A percentile compares a stretch with the other conserved stretches of the same genome.
These are phyloP conservation scores for Phylloscopus trochilus DNA, from an alignment of 2,113 vertebrate genomes.

Conservation along the genomic window DNA sequence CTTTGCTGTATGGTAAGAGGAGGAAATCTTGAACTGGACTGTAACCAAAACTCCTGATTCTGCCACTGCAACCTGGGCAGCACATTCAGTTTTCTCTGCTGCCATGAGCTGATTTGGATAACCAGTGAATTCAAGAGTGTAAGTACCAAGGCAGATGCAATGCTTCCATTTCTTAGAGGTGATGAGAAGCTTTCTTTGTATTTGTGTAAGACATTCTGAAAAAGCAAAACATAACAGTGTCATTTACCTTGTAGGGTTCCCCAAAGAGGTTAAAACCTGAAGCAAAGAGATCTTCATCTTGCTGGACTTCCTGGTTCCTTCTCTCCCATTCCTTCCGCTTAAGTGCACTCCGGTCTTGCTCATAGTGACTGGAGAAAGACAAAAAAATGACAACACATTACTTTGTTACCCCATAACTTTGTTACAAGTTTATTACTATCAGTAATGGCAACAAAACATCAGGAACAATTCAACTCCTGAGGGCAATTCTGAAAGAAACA, in stretches of 20 bases:
- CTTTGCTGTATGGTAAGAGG: neutral
- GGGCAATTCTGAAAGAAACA: neutral
- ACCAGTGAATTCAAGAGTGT: neutral
- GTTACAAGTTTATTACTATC: neutral
- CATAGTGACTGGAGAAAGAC: slow-evolving; percentile 85
- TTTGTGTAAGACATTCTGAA: neutral
- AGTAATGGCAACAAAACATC: neutral
- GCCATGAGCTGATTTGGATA: neutral
- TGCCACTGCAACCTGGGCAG: neutral
- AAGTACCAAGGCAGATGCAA: neutral
- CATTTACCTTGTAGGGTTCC: slow-evolving; percentile 94
- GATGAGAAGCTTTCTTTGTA: neutral
- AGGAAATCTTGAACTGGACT: neutral
- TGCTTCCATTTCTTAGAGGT: neutral
- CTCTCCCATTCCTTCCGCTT: slow-evolving; percentile 97
- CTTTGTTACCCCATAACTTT: neutral
- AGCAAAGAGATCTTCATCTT: slow-evolving; percentile 97
- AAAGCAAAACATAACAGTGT: neutral
- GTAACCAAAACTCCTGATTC: neutral
- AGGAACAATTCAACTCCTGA: neutral
- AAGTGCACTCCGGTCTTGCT: slow-evolving; percentile 91
- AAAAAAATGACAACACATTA: slow-evolving; percentile 36
- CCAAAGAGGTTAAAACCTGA: slow-evolving; percentile 98
- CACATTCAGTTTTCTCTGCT: neutral
- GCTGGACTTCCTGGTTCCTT: slow-evolving; percentile 95